Evolutionary conservation across 2,797 vertebrate genomes (phyloP), one percentile per base, ranked within the genome.

Genomic region (Danio albolineatus): DNA sequence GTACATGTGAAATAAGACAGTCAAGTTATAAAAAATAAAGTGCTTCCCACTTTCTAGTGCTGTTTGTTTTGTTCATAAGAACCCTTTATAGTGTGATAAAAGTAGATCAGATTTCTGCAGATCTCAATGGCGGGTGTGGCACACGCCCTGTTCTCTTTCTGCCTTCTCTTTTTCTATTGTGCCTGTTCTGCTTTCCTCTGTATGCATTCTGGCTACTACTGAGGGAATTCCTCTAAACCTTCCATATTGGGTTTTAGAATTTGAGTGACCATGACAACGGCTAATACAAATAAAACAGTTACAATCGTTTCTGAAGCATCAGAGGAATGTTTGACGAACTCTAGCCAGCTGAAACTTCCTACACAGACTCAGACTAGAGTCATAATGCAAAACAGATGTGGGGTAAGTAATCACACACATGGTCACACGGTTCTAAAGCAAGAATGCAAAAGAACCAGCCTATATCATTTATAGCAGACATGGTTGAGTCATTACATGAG

Each of bases 381-480:
- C 87, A 72, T 65, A 88, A 94, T 92, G 89, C 82, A 89, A 93
- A 94, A 86, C 93, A 94, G 92, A 94, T 94, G 93, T 92, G 88
- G 86, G 51, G 61, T 46, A 51, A 46, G 57, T 21, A 51, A 48
- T 61, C 43, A 62, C 57, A 83, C 67, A 10, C 73, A 74, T 51
- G 61, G 57, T 16, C 69, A 51, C n/a, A 53, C 75, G 67, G 82
- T 3, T 5, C 39, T 28, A 78, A 72, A 14, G 44, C 13, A 82
- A 41, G 61, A 69, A 79, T 60, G 59, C 59, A 62, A 69, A 73
- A 71, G 73, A 76, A 65, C 28, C 28, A n/a, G n/a, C n/a, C 82
- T 75, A 12, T 49, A 57, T 16, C 51, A 78, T 73, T 60, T 60
- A 64, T 56, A 75, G 36, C 28, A 78, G 6, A 51, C 56, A 53